phyloP scores from a whole-genome alignment of 2,888 invertebrate genomes.

The Andrena flavipes region DNA sequence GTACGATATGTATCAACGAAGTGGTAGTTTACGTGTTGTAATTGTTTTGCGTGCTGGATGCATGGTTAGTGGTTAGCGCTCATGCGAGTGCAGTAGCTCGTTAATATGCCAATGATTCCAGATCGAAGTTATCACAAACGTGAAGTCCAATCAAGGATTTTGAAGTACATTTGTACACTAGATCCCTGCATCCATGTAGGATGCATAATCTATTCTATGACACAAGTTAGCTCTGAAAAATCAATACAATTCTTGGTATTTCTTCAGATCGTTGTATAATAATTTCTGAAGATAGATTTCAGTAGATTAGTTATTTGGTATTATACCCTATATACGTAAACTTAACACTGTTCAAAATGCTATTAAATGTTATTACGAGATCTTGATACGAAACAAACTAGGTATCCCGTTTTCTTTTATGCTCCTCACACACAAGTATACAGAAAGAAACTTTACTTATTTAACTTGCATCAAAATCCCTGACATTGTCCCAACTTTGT shows the following conservation, averaged over 20 bases:
- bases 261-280: not conserved
- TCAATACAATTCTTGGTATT: not conserved
- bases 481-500: slow-evolving; percentile 24
- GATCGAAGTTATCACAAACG: slow-evolving; percentile 41
- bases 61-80: slow-evolving; percentile 77
- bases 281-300: not conserved
- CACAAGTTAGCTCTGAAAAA: not conserved
- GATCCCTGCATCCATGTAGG: not conserved
- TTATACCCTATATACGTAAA: not conserved
- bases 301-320: not conserved
- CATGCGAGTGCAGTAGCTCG: slow-evolving; percentile 75
- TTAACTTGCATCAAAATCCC: slow-evolving; percentile 13
- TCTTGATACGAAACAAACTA: not conserved
- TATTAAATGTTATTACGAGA: no score
- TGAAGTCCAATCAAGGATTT: slow-evolving; percentile 27
- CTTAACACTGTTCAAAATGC: no score
- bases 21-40: slow-evolving; percentile 65
- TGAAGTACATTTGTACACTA: slow-evolving; percentile 6
- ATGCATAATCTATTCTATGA: not conserved
- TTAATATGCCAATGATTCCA: slow-evolving; percentile 51
- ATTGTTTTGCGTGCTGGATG: slow-evolving; percentile 75
- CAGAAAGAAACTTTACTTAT: not conserved
- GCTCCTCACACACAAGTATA: not conserved
- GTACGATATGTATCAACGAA: slow-evolving; percentile 32
- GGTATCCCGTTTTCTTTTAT: not conserved